These are phyloP conservation scores for Vanessa atalanta DNA, from an alignment of 1,140 invertebrate genomes.

Conservation along the genomic window DNA sequence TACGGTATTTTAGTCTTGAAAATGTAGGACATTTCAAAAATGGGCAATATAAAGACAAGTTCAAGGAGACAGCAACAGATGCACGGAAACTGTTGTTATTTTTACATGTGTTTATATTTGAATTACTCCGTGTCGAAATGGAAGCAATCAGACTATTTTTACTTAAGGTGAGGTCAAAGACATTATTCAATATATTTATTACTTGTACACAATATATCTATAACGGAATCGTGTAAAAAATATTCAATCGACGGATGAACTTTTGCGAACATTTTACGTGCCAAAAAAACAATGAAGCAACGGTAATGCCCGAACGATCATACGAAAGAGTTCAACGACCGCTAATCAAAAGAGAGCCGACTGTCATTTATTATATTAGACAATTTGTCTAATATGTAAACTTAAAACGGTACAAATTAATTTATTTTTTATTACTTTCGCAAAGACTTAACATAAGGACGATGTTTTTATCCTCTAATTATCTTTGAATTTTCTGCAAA, in stretches of 20 bases:
- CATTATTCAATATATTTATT: neutral
- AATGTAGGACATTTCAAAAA: constrained; percentile 43
- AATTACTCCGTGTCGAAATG: constrained; percentile 37
- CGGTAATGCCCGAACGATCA: constrained; percentile 1
- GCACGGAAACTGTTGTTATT: constrained; percentile 4
- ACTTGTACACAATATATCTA: neutral
- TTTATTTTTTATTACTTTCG: too few species aligned
- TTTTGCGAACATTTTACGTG: too few species aligned
- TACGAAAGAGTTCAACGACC: constrained; percentile 7
- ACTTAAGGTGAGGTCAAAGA: constrained; percentile 46
- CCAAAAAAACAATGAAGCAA: neutral
- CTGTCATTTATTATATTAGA: neutral
- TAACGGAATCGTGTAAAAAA: too few species aligned
- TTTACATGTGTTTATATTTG: constrained; percentile 14
- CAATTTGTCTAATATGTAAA: neutral
- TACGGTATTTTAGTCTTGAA: constrained; percentile 30
- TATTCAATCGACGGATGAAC: too few species aligned
- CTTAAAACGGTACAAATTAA: too few species aligned
- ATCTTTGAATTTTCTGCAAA: too few species aligned
- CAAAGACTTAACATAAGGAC: too few species aligned
- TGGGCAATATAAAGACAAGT: constrained; percentile 54
- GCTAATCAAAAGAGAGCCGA: neutral
- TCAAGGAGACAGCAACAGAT: constrained; percentile 44
- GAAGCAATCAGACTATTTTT: constrained; percentile 48
- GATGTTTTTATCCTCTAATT: too few species aligned